Conservation (phyloP, 1,140 invertebrate genomes). For the Pectinophora gossypiella region DNA sequence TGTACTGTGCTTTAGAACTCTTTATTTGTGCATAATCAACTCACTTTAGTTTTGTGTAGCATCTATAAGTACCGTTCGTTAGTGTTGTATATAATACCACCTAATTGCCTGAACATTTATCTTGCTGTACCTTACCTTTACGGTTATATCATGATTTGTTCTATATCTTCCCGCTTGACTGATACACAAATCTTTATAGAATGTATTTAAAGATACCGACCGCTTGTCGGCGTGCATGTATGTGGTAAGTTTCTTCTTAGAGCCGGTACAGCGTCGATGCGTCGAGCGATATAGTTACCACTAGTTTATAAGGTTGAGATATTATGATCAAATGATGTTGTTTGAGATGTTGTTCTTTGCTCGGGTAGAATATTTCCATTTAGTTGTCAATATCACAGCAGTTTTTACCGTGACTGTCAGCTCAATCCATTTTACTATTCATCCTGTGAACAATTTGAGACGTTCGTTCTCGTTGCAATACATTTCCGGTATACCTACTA, state of each 20-base stretch:
- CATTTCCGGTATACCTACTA: neutral
- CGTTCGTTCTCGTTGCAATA: constrained; percentile 2
- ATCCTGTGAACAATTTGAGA: neutral
- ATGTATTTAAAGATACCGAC: neutral
- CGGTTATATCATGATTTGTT: neutral
- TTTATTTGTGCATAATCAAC: neutral
- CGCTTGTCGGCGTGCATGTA: neutral
- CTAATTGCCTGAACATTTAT: no score
- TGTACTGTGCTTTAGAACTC: neutral
- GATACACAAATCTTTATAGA: no score
- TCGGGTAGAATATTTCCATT: constrained; percentile 34
- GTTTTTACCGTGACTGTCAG: constrained; percentile 59
- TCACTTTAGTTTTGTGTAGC: neutral
- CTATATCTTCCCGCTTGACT: neutral
- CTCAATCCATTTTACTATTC: constrained; percentile 7
- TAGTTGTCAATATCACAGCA: constrained; percentile 72
- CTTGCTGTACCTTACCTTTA: no score
- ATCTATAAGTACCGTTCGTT: neutral
- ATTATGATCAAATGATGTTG: constrained; percentile 46
- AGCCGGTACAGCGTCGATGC: neutral
- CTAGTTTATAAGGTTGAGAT: constrained; percentile 54
- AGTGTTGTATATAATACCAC: neutral
- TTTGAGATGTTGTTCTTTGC: constrained; percentile 41
- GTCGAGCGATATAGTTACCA: constrained; percentile 53
- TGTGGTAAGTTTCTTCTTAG: constrained; percentile 1